Evolutionary conservation across 23 tunicate species (phyloP).

Genomic region (Halocynthia aurantium): DNA sequence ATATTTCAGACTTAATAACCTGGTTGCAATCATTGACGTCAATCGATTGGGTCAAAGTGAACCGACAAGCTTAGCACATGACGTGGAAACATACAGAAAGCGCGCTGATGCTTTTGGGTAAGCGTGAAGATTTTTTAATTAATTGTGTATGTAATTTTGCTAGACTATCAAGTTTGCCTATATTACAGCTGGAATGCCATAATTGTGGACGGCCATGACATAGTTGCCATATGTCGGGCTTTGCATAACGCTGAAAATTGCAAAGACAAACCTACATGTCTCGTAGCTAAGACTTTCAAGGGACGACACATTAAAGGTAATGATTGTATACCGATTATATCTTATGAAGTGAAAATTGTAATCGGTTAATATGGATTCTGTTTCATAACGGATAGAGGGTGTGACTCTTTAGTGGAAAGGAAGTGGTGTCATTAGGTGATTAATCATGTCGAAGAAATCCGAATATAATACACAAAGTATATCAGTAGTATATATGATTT

Average conservation of each 20-base stretch:
- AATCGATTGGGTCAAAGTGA: constrained; percentile 93
- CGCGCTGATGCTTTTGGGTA: constrained; percentile 85
- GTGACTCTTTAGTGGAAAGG: no score
- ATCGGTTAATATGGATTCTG: no score
- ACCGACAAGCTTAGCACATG: constrained; percentile 83
- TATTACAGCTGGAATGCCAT: constrained; percentile 68
- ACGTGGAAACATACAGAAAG: constrained; percentile 66
- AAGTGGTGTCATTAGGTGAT: no score
- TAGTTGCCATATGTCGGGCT: constrained; percentile 42
- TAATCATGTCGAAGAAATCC: no score
- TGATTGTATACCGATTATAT: no score
- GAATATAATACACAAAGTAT: no score
- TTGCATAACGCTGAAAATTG: constrained; percentile 67
- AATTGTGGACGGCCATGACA: constrained; percentile 84
- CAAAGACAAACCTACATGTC: constrained; percentile 71
- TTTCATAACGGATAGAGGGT: no score
- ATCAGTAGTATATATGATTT: no score
- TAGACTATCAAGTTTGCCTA: not conserved
- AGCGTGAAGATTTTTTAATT: not conserved
- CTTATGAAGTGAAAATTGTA: no score
- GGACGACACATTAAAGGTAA: constrained; percentile 77
- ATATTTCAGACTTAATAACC: constrained; percentile 46
- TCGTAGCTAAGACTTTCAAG: constrained; percentile 92
- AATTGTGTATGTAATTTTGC: not conserved
- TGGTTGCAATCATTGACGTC: constrained; percentile 94